phyloP scores from a whole-genome alignment of 2,797 vertebrate species.

The Lagothrix lagotricha region DNA sequence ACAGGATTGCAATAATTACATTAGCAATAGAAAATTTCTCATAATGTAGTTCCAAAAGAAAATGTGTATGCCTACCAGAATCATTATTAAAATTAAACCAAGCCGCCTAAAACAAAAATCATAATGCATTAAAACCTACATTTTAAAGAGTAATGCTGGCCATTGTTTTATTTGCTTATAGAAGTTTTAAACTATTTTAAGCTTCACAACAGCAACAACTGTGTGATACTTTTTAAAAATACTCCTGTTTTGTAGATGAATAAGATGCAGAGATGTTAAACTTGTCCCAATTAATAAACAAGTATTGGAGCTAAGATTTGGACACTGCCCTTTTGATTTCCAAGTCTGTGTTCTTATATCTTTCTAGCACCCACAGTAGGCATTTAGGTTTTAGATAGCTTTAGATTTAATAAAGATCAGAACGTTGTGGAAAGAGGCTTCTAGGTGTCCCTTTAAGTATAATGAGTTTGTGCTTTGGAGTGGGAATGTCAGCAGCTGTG shows the following conservation, averaged over 20 bases:
- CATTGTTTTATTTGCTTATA: background rate
- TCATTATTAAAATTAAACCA: background rate
- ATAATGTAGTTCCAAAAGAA: background rate
- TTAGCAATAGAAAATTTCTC: conserved; percentile 31
- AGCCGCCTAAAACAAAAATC: background rate
- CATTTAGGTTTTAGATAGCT: background rate
- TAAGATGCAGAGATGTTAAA: background rate
- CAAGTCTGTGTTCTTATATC: background rate
- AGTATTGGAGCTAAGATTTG: background rate
- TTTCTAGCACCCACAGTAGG: background rate
- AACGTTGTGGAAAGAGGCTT: background rate
- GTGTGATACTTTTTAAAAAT: background rate
- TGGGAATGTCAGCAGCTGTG: background rate
- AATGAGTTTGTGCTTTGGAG: background rate
- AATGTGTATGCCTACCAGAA: background rate
- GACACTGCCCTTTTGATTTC: background rate
- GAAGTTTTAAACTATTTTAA: background rate
- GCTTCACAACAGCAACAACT: background rate
- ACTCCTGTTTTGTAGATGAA: background rate
- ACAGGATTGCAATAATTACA: background rate
- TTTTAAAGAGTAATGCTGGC: background rate
- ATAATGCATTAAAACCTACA: background rate
- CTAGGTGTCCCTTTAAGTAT: background rate
- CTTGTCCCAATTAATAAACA: background rate
- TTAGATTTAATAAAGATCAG: background rate